These are phyloP conservation scores for Drosophila stalkeri DNA, from an alignment of 2,888 invertebrate species.

Conservation along the genomic window DNA sequence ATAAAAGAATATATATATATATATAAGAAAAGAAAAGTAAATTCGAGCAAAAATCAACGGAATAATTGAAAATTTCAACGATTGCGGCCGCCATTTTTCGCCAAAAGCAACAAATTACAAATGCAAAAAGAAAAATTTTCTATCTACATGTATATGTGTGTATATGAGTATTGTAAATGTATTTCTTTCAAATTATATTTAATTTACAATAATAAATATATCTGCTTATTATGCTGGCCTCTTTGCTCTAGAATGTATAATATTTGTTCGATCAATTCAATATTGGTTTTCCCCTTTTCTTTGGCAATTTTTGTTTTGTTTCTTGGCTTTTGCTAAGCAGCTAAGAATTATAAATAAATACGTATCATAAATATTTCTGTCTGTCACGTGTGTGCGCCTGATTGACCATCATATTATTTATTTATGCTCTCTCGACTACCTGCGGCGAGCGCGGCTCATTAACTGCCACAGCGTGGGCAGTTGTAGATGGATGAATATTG, in stretches of 20 bases:
- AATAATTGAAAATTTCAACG: slow-evolving; percentile 44
- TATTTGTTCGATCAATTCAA: not conserved
- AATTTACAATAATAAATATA: not conserved
- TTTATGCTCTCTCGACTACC: slow-evolving; percentile 60
- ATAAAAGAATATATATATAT: slow-evolving; percentile 1
- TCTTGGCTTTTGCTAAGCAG: slow-evolving; percentile 5
- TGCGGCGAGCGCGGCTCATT: slow-evolving; percentile 62
- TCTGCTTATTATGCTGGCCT: not conserved
- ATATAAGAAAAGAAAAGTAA: slow-evolving; percentile 4
- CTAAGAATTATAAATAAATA: slow-evolving; percentile 49
- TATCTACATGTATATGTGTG: not conserved
- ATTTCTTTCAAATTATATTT: not conserved
- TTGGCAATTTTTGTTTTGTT: slow-evolving; percentile 14
- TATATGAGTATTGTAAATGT: not conserved
- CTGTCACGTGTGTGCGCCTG: slow-evolving; percentile 67
- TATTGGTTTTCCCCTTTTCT: not conserved
- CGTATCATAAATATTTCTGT: slow-evolving; percentile 61
- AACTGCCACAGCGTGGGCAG: slow-evolving; percentile 46
- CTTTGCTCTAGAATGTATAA: not conserved
- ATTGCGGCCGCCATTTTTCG: slow-evolving; percentile 58
- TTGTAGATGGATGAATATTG: slow-evolving; percentile 36
- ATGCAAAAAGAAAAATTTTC: slow-evolving; percentile 6
- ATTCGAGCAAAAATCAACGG: slow-evolving; percentile 36
- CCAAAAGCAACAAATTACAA: slow-evolving; percentile 30
- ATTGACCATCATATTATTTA: slow-evolving; percentile 60